Evolutionary conservation across 2,113 vertebrate genomes (phyloP).

Genomic region (Catharus fuscescens): DNA sequence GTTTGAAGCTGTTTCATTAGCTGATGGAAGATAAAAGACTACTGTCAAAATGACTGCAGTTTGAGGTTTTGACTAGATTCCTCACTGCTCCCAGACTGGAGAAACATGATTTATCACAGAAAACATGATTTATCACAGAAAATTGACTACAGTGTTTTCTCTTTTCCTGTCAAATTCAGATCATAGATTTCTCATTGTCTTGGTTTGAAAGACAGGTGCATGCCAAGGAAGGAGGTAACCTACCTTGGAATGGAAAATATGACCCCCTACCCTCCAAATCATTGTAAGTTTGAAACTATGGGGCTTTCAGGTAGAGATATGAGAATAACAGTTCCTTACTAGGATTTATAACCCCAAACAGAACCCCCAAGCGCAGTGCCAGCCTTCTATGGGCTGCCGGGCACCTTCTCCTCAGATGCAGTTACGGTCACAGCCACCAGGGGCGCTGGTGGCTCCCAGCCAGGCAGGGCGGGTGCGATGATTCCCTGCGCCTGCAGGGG

Average conservation of each 20-base stretch:
- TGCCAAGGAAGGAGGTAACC: not conserved
- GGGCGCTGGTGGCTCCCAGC: no score
- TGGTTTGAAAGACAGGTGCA: not conserved
- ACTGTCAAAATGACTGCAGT: slow-evolving; percentile 1
- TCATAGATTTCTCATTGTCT: not conserved
- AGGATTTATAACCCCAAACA: not conserved
- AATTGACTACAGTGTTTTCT: not conserved
- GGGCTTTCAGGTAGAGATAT: not conserved
- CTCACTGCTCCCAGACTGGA: not conserved
- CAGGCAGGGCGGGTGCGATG: fast-evolving
- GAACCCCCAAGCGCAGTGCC: no score
- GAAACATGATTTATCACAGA: slow-evolving; percentile 8
- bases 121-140: slow-evolving; percentile 9
- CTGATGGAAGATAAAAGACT: slow-evolving; percentile 17
- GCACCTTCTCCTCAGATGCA: no score
- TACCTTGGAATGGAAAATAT: not conserved
- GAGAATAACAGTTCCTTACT: not conserved
- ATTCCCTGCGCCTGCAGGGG: not conserved
- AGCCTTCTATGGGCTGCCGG: no score
- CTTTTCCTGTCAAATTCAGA: slow-evolving; percentile 1
- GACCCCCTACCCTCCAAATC: not conserved
- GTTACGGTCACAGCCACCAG: no score
- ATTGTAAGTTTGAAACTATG: not conserved
- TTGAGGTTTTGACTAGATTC: slow-evolving; percentile 14
- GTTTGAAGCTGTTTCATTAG: slow-evolving; percentile 22